Percentiles rank a stretch among this genome's conserved stretches.
Evolutionary conservation across 1,140 invertebrate genomes (phyloP).

Genomic region (Pantala flavescens): DNA sequence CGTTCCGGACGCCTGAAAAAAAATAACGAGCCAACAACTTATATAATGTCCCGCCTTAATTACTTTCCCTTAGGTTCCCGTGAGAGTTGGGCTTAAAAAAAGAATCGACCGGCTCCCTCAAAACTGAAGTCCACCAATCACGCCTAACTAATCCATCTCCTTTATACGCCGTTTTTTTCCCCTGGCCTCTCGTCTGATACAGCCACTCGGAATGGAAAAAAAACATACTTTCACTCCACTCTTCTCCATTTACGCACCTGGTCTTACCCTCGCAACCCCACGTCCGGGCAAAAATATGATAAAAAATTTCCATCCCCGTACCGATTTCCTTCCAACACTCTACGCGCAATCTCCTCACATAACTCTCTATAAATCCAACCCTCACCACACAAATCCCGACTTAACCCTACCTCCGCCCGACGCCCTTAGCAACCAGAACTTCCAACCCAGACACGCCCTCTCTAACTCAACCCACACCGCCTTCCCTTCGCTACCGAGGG

Average conservation of each 20-base stretch:
- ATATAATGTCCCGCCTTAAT: neutral
- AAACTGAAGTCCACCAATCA: constrained; percentile 9
- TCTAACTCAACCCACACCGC: neutral
- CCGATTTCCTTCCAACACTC: neutral
- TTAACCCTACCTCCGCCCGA: neutral
- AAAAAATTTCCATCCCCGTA: no score
- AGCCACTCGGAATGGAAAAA: neutral
- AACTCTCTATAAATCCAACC: constrained; percentile 6
- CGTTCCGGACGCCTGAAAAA: no score
- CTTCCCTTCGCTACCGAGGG: neutral
- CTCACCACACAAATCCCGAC: neutral
- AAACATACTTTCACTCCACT: neutral
- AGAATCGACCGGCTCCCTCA: constrained; percentile 2
- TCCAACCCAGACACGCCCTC: constrained; percentile 1
- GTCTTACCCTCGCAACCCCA: neutral
- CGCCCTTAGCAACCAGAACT: constrained; percentile 7
- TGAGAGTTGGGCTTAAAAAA: neutral
- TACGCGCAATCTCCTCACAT: neutral
- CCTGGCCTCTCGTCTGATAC: neutral
- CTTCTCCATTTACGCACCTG: neutral
- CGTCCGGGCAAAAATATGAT: neutral
- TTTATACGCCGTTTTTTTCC: neutral
- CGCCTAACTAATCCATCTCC: neutral
- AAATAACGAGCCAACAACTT: no score
- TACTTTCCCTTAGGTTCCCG: neutral